These are phyloP conservation scores for Pyrocoelia pectoralis DNA, from an alignment of 2,888 invertebrate genomes.

Conservation along the genomic window DNA sequence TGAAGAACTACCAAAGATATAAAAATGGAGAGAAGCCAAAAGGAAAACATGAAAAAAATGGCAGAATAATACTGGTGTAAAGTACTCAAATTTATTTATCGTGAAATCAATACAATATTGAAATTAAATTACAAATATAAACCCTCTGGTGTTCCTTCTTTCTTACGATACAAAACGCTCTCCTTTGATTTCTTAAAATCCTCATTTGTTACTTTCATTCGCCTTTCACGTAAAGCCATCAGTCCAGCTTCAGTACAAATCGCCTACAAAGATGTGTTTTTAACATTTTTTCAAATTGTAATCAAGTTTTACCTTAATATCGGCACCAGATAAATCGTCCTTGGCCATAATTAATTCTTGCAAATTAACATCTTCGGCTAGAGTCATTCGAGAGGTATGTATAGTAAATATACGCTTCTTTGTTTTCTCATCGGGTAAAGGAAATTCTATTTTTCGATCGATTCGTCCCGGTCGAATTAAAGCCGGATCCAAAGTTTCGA, in stretches of 20 bases:
- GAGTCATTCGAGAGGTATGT: constrained; percentile 98
- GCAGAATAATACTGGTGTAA: too few species aligned
- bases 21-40: too few species aligned
- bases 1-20: too few species aligned
- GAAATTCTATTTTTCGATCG: constrained; percentile 99
- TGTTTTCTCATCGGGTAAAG: constrained; percentile 98
- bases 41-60: too few species aligned
- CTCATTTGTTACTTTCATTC: constrained; percentile 99
- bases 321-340: constrained; percentile 98
- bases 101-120: constrained; percentile 6
- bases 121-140: constrained; percentile 82
- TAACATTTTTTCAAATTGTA: constrained; percentile 18
- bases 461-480: constrained; percentile 98
- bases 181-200: constrained; percentile 99
- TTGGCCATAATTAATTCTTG: constrained; percentile 98
- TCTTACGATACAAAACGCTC: constrained; percentile 97
- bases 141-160: constrained; percentile 99
- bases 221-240: constrained; percentile 95
- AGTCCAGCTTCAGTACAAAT: constrained; percentile 99
- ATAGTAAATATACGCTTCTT: constrained; percentile 96
- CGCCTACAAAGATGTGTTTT: constrained; percentile 69
- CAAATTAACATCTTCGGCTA: constrained; percentile 95
- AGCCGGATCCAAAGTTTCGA: constrained; percentile 98
- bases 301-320: constrained; percentile 76
- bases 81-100: background rate